These are phyloP conservation scores for Melipona quadrifasciata DNA, from an alignment of 1,140 invertebrate genomes.

Conservation along the genomic window DNA sequence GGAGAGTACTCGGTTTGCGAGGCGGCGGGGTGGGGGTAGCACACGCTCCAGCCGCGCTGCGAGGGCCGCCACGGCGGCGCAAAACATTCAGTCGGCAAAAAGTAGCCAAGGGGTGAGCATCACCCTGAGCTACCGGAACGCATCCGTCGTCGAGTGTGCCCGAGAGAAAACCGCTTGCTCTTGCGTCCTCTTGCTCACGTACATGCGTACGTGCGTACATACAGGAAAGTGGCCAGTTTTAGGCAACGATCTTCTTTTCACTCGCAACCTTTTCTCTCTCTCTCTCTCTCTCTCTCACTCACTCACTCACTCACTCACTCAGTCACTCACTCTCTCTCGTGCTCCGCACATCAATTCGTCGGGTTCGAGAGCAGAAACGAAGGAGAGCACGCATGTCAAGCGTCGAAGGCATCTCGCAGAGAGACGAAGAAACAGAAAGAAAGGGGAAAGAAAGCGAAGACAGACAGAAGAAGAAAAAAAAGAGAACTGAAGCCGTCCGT, in stretches of 20 bases:
- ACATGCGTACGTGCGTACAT: background rate
- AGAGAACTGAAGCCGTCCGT: slow-evolving; percentile 6
- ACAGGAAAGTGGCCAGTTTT: background rate
- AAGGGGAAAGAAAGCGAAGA: too few species aligned
- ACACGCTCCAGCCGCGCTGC: slow-evolving; percentile 69
- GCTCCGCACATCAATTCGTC: background rate
- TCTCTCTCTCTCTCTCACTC: too few species aligned
- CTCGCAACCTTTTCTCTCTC: too few species aligned
- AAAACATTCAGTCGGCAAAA: slow-evolving; percentile 83
- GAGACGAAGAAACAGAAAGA: background rate
- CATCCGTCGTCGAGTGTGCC: slow-evolving; percentile 37
- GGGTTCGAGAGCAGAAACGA: background rate
- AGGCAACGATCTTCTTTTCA: background rate
- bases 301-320: too few species aligned
- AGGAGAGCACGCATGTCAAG: background rate
- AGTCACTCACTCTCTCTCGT: too few species aligned
- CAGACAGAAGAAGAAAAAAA: background rate
- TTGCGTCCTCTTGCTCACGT: background rate
- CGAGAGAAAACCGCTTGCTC: background rate
- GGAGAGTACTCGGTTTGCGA: slow-evolving; percentile 56
- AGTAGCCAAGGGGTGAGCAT: slow-evolving; percentile 82
- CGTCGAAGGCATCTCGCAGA: background rate
- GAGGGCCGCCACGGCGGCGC: slow-evolving; percentile 73
- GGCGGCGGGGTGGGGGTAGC: slow-evolving; percentile 59
- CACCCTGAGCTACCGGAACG: slow-evolving; percentile 70